A percentile compares a stretch with the other conserved stretches of the same genome.
Conservation (phyloP, 1,140 invertebrate genomes). For the Chionoecetes opilio region DNA sequence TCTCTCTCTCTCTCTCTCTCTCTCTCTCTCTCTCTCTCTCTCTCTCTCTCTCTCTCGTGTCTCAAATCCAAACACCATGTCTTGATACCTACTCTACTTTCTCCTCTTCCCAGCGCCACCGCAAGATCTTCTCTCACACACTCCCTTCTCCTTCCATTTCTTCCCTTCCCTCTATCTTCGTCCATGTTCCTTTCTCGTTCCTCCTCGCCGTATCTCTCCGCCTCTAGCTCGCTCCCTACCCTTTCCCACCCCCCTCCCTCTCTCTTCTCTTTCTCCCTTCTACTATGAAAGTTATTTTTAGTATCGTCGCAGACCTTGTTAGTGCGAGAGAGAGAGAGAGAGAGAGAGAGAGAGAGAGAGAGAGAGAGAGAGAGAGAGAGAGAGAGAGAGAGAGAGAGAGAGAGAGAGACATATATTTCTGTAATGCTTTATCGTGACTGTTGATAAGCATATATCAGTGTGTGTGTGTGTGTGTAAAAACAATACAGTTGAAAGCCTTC, state of each 20-base stretch:
- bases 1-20: not conserved
- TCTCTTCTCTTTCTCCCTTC: not conserved
- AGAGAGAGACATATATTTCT: not conserved
- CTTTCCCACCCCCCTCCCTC: not conserved
- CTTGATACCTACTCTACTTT: not conserved
- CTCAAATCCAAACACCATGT: too few relatives aligned
- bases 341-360: not conserved
- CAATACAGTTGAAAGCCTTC: not conserved
- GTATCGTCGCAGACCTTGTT: conserved; percentile 5
- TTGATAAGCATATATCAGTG: too few relatives aligned
- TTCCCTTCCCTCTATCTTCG: not conserved
- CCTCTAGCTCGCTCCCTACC: not conserved
- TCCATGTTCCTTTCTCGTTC: not conserved
- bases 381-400: not conserved
- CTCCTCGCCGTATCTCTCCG: not conserved
- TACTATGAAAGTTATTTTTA: conserved; percentile 23
- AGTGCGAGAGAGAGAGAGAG: not conserved
- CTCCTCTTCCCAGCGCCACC: not conserved
- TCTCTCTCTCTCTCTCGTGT: conserved; percentile 10
- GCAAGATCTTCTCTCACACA: not conserved
- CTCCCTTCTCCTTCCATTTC: not conserved
- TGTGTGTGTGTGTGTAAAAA: conserved; percentile 1
- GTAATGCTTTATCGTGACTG: not conserved
- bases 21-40: conserved; percentile 19
- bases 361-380: not conserved